Base-by-base conservation (phyloP, 2,113 vertebrate species). In the Elgaria multicarinata region DNA sequence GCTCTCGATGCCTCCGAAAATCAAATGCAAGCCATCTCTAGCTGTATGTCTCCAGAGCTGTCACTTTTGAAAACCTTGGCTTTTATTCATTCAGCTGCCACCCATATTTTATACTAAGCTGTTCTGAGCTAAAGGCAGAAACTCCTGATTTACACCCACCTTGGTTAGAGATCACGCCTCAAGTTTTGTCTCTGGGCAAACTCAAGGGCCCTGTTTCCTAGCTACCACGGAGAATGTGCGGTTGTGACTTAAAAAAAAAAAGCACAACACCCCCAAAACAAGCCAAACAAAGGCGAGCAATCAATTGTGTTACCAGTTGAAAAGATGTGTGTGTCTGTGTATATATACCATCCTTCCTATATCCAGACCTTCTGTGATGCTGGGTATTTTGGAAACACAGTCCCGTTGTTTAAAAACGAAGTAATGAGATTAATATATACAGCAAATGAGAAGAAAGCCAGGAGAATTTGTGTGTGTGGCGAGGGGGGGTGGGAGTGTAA, bases 361-460 rank as follows among this genome's bases (percentile, higher is more conserved):
- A 91, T 75, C 83, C 87, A 89, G 84, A 92, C 91, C 92, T 92
- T 92, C 89, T 94, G 88, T 84, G 64, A 91, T 92, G 92, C 85
- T 62, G 91, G 82, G 88, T 44, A 88, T 42, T 1, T 22, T 88
- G 89, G 94, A 94, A 94, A 96, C 93, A 92, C 93, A 92, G 92
- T 86, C 86, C 90, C 86, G 93, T 96, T 96, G 94, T 96, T 95
- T 53, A 84, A 90, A 93, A 93, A 20, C 31, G 87, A 92, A 95
- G 96, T 94, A 96, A 95, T 94, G 92, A 95, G 89, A 93, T 95
- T 95, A 96, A 96, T 96, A 90, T 94, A 95, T 93, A 95, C 84
- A 66, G 92, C 36, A 85, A 93, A 90, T 90, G 91, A 94, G 89
- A 87, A 90, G 50, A 79, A 74, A 91, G 92, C 84, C 36, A 71